These are phyloP conservation scores for Enteromius mattozi DNA, from an alignment of 2,797 vertebrate genomes.

Conservation along the genomic window DNA sequence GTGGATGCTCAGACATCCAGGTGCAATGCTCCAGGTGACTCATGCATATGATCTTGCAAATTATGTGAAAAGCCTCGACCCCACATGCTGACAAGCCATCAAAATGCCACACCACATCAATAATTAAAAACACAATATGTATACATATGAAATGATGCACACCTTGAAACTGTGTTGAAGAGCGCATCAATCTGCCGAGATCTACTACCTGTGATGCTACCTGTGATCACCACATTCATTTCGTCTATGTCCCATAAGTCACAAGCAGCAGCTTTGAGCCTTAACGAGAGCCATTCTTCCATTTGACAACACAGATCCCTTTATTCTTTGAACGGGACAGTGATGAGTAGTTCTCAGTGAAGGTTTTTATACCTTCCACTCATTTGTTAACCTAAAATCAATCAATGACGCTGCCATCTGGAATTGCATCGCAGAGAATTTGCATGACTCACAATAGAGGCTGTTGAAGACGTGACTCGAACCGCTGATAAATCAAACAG, in stretches of 20 bases:
- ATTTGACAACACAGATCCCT: constrained; percentile 44
- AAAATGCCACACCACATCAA: constrained; percentile 50
- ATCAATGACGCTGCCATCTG: constrained; percentile 43
- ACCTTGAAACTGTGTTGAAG: constrained; percentile 10
- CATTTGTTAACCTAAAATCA: constrained; percentile 58
- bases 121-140: constrained; percentile 51
- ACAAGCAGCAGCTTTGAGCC: constrained; percentile 33
- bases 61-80: constrained; percentile 25
- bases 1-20: constrained; percentile 2
- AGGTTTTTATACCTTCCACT: constrained; percentile 53
- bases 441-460: constrained; percentile 51
- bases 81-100: constrained; percentile 33
- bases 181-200: constrained; percentile 34
- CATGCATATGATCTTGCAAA: neutral
- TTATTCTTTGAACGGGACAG: constrained; percentile 41
- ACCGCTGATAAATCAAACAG: constrained; percentile 54
- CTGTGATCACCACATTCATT: constrained; percentile 46
- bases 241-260: constrained; percentile 41
- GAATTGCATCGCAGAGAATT: constrained; percentile 40
- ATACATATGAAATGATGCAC: constrained; percentile 44
- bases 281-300: constrained; percentile 53
- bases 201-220: constrained; percentile 29
- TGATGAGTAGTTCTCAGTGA: constrained; percentile 49
- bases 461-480: constrained; percentile 53
- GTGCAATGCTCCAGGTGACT: neutral